phyloP scores from a whole-genome alignment of 1,140 invertebrate genomes.

The Littorina saxatilis region DNA sequence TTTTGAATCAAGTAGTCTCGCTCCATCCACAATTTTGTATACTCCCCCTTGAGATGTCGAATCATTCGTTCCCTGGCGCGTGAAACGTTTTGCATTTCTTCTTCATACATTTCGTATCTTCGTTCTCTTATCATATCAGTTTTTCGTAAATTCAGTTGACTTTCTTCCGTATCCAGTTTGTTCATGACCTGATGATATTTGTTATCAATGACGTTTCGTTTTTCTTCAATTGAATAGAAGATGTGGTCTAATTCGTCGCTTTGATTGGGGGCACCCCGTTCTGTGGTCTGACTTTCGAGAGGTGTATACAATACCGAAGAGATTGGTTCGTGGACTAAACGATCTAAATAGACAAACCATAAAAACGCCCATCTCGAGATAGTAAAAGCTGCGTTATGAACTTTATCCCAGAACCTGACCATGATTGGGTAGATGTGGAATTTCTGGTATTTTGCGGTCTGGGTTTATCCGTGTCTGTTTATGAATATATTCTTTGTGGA shows the following conservation, averaged over 20 bases:
- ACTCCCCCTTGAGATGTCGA: background rate
- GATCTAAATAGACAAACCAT: background rate
- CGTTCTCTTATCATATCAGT: background rate
- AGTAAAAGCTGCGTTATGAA: background rate
- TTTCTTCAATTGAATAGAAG: background rate
- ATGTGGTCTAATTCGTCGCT: background rate
- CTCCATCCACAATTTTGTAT: background rate
- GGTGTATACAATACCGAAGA: background rate
- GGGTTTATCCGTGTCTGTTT: background rate
- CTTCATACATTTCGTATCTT: background rate
- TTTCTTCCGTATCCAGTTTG: background rate
- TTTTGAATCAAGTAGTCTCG: background rate
- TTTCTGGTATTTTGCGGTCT: background rate
- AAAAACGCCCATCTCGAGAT: background rate
- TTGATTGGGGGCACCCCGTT: background rate
- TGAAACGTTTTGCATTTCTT: background rate
- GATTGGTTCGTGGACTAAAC: background rate
- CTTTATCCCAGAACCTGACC: background rate
- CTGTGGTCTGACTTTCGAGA: no score
- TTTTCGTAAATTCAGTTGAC: background rate
- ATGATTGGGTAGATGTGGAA: background rate
- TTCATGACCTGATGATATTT: background rate
- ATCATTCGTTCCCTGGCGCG: background rate
- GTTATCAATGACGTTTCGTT: background rate
- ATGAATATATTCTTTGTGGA: no score